Evolutionary conservation across 2,113 vertebrate species (phyloP), one percentile per base, ranked within the genome.

Genomic region (Prinia subflava): DNA sequence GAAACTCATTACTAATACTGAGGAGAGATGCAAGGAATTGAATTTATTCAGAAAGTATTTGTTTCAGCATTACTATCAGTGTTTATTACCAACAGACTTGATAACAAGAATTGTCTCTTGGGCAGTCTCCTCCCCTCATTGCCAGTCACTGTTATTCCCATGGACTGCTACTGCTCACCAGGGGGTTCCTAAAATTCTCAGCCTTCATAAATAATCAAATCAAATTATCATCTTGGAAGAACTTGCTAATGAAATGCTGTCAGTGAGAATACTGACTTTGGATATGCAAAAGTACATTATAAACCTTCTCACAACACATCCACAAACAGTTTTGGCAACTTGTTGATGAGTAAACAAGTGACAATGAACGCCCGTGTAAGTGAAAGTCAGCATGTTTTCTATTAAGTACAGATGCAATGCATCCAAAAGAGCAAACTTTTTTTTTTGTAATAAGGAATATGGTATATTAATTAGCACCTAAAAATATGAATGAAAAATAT

Each of bases 201-300:
- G 42, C 64, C 80, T 90, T 94, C 55, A 19, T 56, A 82, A 82
- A 79, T 90, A 78, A 91, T 96, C 41, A 80, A 62, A 83, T 93
- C 90, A 90, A 85, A 90, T 93, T 83, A 90, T 68, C 47, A 52
- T 90, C 33, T 39, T 80, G 77, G 79, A 94, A 93, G 63, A 90
- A 90, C 63, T 83, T 88, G 59, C 42, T 90, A 90, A 96, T 92
- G 55, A 94, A 93, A 77, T 90, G 24, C 37, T 86, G 37, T 74
- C 71, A 46, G 75, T 49, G 56, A 63, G 64, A 86, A 88, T 77
- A 74, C 77, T 90, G 71, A 62, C 28, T 91, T 71, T 68, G 37
- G 44, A 82, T 74, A 87, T 76, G 31, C 22, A 63, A 44, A 87
- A 60, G 49, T 44, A 60, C 63, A 17, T 53, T 76, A 37, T 37